Percentiles rank a stretch among this genome's conserved stretches.
phyloP scores from a whole-genome alignment of 2,113 vertebrate species.

The Baryphthengus martii region DNA sequence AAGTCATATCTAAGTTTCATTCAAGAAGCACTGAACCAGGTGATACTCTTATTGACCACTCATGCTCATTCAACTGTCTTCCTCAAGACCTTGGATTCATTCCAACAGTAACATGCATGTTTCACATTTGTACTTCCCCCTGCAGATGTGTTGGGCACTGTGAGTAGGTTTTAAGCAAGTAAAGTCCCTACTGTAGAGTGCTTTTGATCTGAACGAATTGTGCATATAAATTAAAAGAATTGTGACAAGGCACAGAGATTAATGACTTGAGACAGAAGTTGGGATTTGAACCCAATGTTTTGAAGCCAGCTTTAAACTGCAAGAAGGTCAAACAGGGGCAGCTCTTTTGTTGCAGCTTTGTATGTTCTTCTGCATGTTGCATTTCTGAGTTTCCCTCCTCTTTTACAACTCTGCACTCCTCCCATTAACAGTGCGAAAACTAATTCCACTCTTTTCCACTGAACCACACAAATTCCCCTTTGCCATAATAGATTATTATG shows the following conservation, averaged over 20 bases:
- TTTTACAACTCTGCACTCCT: not conserved
- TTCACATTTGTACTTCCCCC: not conserved
- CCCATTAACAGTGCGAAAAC: not conserved
- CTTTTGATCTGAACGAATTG: not conserved
- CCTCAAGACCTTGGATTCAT: not conserved
- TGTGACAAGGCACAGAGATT: not conserved
- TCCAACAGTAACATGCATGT: not conserved
- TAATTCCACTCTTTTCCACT: not conserved
- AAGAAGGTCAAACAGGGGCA: not conserved
- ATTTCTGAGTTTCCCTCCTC: not conserved
- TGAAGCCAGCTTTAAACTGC: not conserved
- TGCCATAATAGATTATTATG: not conserved
- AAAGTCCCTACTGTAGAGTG: not conserved
- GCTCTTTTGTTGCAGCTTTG: not conserved
- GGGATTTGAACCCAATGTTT: not conserved
- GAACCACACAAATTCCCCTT: not conserved
- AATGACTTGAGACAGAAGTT: not conserved
- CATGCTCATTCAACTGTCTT: not conserved
- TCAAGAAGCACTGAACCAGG: not conserved
- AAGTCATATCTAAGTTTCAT: not conserved
- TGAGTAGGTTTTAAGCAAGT: not conserved
- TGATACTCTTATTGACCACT: not conserved
- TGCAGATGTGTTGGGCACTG: not conserved
- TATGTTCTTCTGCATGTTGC: not conserved
- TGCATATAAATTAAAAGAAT: not conserved